Evolutionary conservation across 2,888 invertebrate species (phyloP), one percentile per base, ranked within the genome.

Genomic region (Orchesella flavescens): DNA sequence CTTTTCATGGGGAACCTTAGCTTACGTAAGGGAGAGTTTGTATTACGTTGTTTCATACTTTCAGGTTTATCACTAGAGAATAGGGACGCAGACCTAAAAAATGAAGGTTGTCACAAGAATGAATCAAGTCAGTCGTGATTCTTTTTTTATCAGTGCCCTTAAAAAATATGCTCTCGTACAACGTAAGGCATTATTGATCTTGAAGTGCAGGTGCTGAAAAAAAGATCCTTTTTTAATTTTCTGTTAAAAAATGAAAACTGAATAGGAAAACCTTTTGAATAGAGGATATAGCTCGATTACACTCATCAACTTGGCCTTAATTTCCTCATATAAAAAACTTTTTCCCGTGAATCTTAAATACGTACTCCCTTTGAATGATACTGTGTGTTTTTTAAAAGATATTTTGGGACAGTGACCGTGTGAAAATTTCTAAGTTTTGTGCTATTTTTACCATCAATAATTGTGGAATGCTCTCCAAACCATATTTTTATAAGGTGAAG

Each of bases 181-280:
- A 7, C n/a, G 49, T 12, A 24, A 44, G 15, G 61, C 66, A 65
- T 66, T 55, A 61, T 55, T 23, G 73, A 43, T 44, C 21, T 65
- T 73, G 49, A 74, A 78, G 57, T 66, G 73, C 72, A 80, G 80
- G 73, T 74, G 80, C 68, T 72, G 74, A 19, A 80, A 73, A 74
- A 80, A 80, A 73, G 68, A 72, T 43, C 21, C 71, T n/a, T 49
- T 78, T 13, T 74, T 13, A 13, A 69, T 21, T 46, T 17, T 71
- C 13, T 55, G 15, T 49, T 71, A 24, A 71, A 57, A 57, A 79
- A 72, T 53, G 55, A 17, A 59, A 71, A n/a, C 12, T 53, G 23
- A 68, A 69, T 49, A 23, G 71, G 78, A 12, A 4, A 61, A 17
- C 2, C 34, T 34, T n/a, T 5, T 17, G 21, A 71, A 71, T n/a